These are phyloP conservation scores for Brachionus rotundiformis DNA, from an alignment of 1,140 invertebrate species.

Conservation along the genomic window DNA sequence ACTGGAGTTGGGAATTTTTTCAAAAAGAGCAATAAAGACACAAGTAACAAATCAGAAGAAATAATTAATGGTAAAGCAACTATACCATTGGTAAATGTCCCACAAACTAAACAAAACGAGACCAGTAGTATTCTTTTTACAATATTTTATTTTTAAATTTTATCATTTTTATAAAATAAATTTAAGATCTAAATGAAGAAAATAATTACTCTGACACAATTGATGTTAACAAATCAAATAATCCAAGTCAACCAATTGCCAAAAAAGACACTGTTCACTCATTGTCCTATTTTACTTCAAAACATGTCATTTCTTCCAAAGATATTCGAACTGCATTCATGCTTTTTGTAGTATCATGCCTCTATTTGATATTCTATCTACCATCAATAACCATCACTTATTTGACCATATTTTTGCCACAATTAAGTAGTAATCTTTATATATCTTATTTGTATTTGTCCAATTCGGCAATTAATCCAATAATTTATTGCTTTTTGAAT, in stretches of 20 bases:
- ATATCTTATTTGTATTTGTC: conserved; percentile 45
- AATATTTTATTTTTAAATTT: too few relatives aligned
- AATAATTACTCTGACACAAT: too few relatives aligned
- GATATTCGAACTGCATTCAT: conserved; percentile 50
- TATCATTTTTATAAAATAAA: too few relatives aligned
- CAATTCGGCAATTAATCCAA: conserved; percentile 49
- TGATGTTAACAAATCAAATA: too few relatives aligned
- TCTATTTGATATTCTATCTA: conserved; percentile 21
- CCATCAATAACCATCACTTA: conserved; percentile 47
- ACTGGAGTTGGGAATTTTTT: background rate
- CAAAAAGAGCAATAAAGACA: background rate
- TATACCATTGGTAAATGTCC: too few relatives aligned
- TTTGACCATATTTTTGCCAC: conserved; percentile 26
- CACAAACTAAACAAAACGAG: too few relatives aligned
- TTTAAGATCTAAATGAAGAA: too few relatives aligned
- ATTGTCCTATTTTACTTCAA: background rate
- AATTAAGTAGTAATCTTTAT: conserved; percentile 1
- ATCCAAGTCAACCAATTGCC: too few relatives aligned
- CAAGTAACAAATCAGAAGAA: background rate
- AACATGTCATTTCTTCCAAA: conserved; percentile 45
- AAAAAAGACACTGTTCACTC: background rate
- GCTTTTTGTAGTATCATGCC: conserved; percentile 44
- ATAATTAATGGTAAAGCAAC: background rate
- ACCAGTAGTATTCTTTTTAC: too few relatives aligned
- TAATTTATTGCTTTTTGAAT: conserved; percentile 50